phyloP scores from a whole-genome alignment of 2,888 invertebrate species.

The Xanthorhoe designata region DNA sequence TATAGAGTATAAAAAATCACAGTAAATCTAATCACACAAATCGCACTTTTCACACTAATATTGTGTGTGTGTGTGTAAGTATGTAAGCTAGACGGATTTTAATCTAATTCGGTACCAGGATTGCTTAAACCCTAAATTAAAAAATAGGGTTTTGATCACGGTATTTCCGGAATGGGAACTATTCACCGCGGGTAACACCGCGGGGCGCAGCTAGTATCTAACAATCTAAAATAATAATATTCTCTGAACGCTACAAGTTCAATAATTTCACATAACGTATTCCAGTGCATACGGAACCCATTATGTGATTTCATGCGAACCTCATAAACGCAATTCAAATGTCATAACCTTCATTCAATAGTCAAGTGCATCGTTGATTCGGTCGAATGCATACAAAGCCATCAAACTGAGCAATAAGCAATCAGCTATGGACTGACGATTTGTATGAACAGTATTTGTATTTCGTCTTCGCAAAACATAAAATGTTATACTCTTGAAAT shows the following conservation, averaged over 20 bases:
- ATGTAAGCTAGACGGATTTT: too few relatives aligned
- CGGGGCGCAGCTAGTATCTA: too few relatives aligned
- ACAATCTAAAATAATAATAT: background rate
- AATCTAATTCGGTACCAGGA: too few relatives aligned
- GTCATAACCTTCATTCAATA: constrained; percentile 19
- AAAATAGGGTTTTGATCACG: too few relatives aligned
- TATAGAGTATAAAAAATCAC: too few relatives aligned
- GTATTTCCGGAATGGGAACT: too few relatives aligned
- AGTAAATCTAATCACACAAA: too few relatives aligned
- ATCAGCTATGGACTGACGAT: background rate
- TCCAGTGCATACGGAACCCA: background rate
- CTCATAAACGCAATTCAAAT: constrained; percentile 22
- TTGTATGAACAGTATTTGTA: constrained; percentile 6
- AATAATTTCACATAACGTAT: constrained; percentile 21
- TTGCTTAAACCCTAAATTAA: too few relatives aligned
- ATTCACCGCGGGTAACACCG: too few relatives aligned
- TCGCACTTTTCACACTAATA: too few relatives aligned
- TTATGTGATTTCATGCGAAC: constrained; percentile 1
- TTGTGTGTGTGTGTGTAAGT: too few relatives aligned
- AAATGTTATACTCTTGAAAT: too few relatives aligned
- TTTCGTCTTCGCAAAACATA: background rate
- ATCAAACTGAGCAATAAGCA: constrained; percentile 14
- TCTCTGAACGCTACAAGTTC: constrained; percentile 24
- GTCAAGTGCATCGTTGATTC: constrained; percentile 33
- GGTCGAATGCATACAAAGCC: constrained; percentile 19